These are phyloP conservation scores for Argyra leucocephala DNA, from an alignment of 2,888 invertebrate genomes.

Conservation along the genomic window DNA sequence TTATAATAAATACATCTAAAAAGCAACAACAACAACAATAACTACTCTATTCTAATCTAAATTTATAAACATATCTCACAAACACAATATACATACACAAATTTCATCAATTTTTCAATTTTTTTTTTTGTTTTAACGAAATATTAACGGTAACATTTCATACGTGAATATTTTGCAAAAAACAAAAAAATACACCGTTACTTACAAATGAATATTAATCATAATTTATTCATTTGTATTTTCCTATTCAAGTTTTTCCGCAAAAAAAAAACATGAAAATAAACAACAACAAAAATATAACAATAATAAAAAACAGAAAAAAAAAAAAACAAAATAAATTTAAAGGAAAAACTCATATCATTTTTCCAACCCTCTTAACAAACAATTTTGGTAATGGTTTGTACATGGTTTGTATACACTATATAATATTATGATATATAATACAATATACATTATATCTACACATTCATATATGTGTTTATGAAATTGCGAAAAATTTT, in stretches of 20 bases:
- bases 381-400: neutral
- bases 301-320: neutral
- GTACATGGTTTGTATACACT: neutral
- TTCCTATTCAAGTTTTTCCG: neutral
- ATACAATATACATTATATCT: neutral
- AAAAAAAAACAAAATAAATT: neutral
- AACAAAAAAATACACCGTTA: neutral
- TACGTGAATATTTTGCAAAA: neutral
- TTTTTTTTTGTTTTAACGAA: neutral
- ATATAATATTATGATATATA: neutral
- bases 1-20: no score
- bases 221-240: constrained; percentile 1
- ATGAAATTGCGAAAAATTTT: neutral
- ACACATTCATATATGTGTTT: neutral
- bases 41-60: neutral
- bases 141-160: neutral
- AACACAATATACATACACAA: no score
- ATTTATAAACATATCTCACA: neutral
- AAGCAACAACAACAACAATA: no score
- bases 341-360: neutral
- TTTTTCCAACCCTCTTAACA: neutral
- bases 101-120: neutral
- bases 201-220: constrained; percentile 6
- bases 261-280: neutral
- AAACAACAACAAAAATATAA: neutral